Evolutionary conservation across 1,140 invertebrate species (phyloP), one percentile per base, ranked within the genome.

Genomic region (Ostrea edulis): DNA sequence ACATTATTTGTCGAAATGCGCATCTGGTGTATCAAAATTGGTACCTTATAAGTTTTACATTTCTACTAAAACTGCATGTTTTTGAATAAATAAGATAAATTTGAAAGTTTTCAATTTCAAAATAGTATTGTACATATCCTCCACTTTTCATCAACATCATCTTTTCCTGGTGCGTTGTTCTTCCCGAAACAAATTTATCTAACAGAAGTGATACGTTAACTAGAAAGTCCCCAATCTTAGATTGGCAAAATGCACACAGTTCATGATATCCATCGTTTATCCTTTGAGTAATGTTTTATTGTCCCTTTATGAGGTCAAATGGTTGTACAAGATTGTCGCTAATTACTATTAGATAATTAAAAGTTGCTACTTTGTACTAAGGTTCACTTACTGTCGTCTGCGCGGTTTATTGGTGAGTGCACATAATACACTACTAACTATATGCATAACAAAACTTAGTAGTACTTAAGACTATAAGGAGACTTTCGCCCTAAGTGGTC

Each of bases 221-320:
- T 44, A 2, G 5, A 44, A 44, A 1, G 35, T 44, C 5, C 35
- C 35, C 35, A 44, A 1, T 44, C 35, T 44, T 2, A 44, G 35
- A 44, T 44, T 44, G 35, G 17, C n/a, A 8, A 62, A 77, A 17
- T 5, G 25, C 14, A 25, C 12, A 77, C 22, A 77, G 11, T 22
- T 35, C 68, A 11, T 8, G 8, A 2, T 77, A 11, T 11, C 35
- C 25, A 14, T 35, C 68, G 25, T 29, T 77, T 29, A 29, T 29
- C 68, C 68, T 77, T 8, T 77, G 29, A 77, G 25, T 35, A 77
- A 14, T 77, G 12, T 77, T 77, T 62, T 44, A 77, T 17, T 12
- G 68, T 77, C 68, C 22, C 2, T 77, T 77, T 35, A 77, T 77
- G 68, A 77, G 68, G 68, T 77, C 68, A 77, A 77, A 77, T 14